Percentiles rank a stretch among this genome's conserved stretches.
Conservation (phyloP, 1,140 invertebrate genomes). For the Drosophila gunungcola region DNA sequence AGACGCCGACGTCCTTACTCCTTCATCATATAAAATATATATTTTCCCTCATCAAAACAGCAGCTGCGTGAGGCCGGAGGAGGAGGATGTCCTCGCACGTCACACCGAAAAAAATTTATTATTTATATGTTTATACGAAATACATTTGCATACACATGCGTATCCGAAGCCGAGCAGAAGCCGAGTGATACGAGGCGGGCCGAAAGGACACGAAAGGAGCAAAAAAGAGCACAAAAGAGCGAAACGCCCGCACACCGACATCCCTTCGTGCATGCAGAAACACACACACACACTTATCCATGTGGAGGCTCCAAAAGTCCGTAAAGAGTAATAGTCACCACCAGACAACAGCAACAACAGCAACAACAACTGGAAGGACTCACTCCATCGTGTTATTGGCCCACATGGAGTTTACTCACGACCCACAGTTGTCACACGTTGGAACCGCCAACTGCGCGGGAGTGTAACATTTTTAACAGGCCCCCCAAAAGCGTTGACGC, state of each 20-base stretch:
- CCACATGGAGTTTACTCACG: constrained; percentile 64
- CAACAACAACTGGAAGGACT: constrained; percentile 15
- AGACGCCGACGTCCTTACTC: constrained; percentile 61
- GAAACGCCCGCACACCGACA: constrained; percentile 34
- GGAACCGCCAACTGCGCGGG: constrained; percentile 66
- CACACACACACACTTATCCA: constrained; percentile 56
- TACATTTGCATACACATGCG: constrained; percentile 81
- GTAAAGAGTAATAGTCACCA: constrained; percentile 79
- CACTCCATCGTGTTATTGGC: constrained; percentile 17
- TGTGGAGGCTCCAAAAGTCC: constrained; percentile 67
- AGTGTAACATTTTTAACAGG: constrained; percentile 77
- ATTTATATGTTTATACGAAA: constrained; percentile 67
- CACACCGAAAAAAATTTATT: constrained; percentile 72
- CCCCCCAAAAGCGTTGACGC: constrained; percentile 48
- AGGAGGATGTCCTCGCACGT: constrained; percentile 68
- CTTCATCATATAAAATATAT: constrained; percentile 80
- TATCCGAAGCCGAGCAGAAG: constrained; percentile 45
- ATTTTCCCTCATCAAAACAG: constrained; percentile 75
- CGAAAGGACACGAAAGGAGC: constrained; percentile 50
- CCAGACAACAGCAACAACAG: constrained; percentile 50
- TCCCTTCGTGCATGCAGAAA: constrained; percentile 20
- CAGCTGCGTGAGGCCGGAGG: constrained; percentile 1
- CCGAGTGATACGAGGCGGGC: constrained; percentile 26
- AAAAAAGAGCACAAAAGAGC: constrained; percentile 70
- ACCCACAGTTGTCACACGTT: constrained; percentile 77